Percentiles rank a stretch among this genome's conserved stretches.
These are phyloP conservation scores for Stictocephala bisonia DNA, from an alignment of 2,888 invertebrate species.

Conservation along the genomic window DNA sequence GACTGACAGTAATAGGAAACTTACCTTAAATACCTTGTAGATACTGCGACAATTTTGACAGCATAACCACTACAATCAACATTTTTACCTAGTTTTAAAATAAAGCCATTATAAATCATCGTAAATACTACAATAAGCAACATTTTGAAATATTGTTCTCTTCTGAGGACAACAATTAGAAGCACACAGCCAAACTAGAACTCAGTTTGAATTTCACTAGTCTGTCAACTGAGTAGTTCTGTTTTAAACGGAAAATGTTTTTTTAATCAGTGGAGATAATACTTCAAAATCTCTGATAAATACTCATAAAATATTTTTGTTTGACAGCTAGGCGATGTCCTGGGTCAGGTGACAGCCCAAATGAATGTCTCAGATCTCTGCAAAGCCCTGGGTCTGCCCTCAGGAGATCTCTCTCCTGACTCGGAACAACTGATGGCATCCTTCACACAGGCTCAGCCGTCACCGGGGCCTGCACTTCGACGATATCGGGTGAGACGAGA, in stretches of 20 bases:
- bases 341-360: constrained; percentile 93
- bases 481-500: constrained; percentile 80
- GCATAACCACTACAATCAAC: too few relatives aligned
- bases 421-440: constrained; percentile 60
- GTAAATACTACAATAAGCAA: too few relatives aligned
- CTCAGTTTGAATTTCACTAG: neutral
- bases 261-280: neutral
- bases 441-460: constrained; percentile 56
- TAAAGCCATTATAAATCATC: too few relatives aligned
- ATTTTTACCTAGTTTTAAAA: too few relatives aligned
- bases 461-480: constrained; percentile 60
- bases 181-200: neutral
- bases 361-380: constrained; percentile 92
- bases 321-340: constrained; percentile 82
- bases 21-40: too few relatives aligned
- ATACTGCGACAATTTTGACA: too few relatives aligned
- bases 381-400: constrained; percentile 81
- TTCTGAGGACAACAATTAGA: too few relatives aligned
- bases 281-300: neutral
- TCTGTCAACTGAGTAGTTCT: neutral
- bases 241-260: neutral
- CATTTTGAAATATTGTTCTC: too few relatives aligned
- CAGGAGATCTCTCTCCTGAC: constrained; percentile 66
- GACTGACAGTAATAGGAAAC: too few relatives aligned
- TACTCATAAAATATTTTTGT: neutral